Base-by-base conservation (phyloP, 1,140 invertebrate species). In the Apolygus lucorum region DNA sequence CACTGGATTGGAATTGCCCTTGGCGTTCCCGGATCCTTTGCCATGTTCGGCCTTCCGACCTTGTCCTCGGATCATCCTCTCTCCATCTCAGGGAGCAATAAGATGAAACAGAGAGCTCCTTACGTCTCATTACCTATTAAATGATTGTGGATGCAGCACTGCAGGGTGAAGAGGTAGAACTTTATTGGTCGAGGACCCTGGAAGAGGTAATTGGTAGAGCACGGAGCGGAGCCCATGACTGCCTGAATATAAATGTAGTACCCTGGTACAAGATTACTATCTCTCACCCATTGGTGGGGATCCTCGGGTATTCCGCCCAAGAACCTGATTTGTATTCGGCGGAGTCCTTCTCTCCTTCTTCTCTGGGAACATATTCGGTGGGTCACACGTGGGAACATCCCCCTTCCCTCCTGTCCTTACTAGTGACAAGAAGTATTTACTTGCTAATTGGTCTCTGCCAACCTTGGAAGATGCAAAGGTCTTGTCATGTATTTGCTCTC, bases 151-250 rank as follows among this genome's bases (percentile, higher is more conserved):
- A n/a, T n/a, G n/a, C n/a, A n/a, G n/a, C n/a, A n/a, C n/a, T n/a
- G n/a, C n/a, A n/a, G 34, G 34, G 34, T 8, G 17, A 42, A 64
- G 25, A 66, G 64, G 26, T n/a, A n/a, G n/a, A 28, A 66, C 17
- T 59, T 59, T 59, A 59, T 59, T 28, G 64, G 63, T 27, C 2
- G 63, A 22, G 27, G 27, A 26, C 11, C 34, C 27, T 21, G 13
- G 25, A 34, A 66, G 27, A 66, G 64, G 64, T 66, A 66, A 66
- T 66, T 66, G 64, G 64, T 66, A 66, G 64, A 66, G 64, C 64
- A 66, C 64, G 64, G 64, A 66, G 64, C 34, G 14, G 54, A 59
- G 64, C 25, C 64, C 29, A 66, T 34, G 64, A 34, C 64, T 24
- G 64, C 29, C 28, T 66, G 64, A 66, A 66, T 66, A 66, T 28